These are phyloP conservation scores for Drosophila setifemur DNA, from an alignment of 1,140 invertebrate genomes.

Conservation along the genomic window DNA sequence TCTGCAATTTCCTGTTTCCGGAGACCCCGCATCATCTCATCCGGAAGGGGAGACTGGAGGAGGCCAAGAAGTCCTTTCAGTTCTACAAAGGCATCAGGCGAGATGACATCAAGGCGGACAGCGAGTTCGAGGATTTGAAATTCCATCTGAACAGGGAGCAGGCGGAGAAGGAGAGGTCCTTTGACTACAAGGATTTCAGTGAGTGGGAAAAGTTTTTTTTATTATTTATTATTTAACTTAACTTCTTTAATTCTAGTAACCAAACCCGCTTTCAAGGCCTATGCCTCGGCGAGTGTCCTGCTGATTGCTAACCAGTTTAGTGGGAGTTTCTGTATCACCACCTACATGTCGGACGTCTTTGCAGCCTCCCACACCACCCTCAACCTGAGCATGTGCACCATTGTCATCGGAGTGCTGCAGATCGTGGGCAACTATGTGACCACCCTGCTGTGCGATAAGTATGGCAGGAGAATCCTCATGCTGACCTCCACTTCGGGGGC, in stretches of 20 bases:
- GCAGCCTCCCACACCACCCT: slow-evolving; percentile 84
- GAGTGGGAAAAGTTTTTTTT: too few relatives aligned
- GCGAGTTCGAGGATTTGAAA: slow-evolving; percentile 55
- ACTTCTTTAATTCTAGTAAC: slow-evolving; percentile 16
- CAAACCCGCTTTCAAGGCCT: slow-evolving; percentile 35
- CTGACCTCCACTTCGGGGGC: slow-evolving; percentile 45
- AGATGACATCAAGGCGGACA: slow-evolving; percentile 24
- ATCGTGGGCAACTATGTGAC: slow-evolving; percentile 71
- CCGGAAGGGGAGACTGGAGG: slow-evolving; percentile 84
- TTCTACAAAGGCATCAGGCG: slow-evolving; percentile 65
- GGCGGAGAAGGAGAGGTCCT: slow-evolving; percentile 5
- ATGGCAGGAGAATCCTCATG: slow-evolving; percentile 53
- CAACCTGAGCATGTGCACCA: slow-evolving; percentile 83
- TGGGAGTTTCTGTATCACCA: slow-evolving; percentile 55
- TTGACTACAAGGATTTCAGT: slow-evolving; percentile 66
- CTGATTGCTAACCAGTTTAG: slow-evolving; percentile 45
- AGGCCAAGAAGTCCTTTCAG: slow-evolving; percentile 86
- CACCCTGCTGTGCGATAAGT: slow-evolving; percentile 58
- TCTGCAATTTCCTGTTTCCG: slow-evolving; percentile 88
- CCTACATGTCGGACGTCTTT: slow-evolving; percentile 85
- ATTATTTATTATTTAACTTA: not conserved
- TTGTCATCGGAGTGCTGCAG: slow-evolving; percentile 83
- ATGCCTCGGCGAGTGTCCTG: slow-evolving; percentile 33
- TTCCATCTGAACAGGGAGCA: slow-evolving; percentile 36
- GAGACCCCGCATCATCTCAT: slow-evolving; percentile 91